Base-by-base conservation (phyloP, 1,140 invertebrate species). In the Diachasma alloeum region DNA sequence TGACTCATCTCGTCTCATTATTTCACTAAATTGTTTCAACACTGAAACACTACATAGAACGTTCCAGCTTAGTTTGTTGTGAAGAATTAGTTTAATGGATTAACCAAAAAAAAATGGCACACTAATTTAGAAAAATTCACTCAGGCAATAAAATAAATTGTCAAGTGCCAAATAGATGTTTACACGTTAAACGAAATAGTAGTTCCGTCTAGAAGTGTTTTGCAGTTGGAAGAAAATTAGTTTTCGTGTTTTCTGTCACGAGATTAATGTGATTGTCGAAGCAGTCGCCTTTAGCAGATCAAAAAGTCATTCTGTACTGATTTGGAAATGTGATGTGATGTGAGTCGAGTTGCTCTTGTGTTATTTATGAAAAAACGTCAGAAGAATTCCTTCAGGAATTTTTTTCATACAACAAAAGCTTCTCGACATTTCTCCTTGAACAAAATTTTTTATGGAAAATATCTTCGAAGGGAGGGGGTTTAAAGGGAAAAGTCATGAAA, bases 161-260 rank as follows among this genome's bases (percentile, higher is more conserved):
- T 66, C 22, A 66, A 66, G 24, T 66, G 59, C 59, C 59, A 66
- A 66, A 66, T 37, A 66, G 22, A 15, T 66, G 59, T 66, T 66
- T 56, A 24, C 26, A 66, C 59, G 26, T 3, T 31, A 13, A 66
- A 66, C 9, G 26, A 66, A 66, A 66, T 66, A 26, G 59, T 66
- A 66, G 59, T 66, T 31, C 26, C 26, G 59, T 66, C 59, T 66
- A 66, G 48, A 56, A 56, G 59, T 66, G 59, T 66, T 31, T 66
- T 66, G 22, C 22, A 66, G 26, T 66, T 26, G 26, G 15, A 66
- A 66, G 10, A 66, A 66, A 66, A 26, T 66, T 26, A 66, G 26
- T 66, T 66, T 36, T 56, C 19, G 48, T 56, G 48, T 19, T 56
- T 56, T 56, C 6, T 17, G n/a, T 56, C n/a, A 56, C n/a, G 48